Evolutionary conservation across 30 jellyfish, hydroid and myxozoan genomes (phyloP).

Genomic region (Chironex yamaguchii): DNA sequence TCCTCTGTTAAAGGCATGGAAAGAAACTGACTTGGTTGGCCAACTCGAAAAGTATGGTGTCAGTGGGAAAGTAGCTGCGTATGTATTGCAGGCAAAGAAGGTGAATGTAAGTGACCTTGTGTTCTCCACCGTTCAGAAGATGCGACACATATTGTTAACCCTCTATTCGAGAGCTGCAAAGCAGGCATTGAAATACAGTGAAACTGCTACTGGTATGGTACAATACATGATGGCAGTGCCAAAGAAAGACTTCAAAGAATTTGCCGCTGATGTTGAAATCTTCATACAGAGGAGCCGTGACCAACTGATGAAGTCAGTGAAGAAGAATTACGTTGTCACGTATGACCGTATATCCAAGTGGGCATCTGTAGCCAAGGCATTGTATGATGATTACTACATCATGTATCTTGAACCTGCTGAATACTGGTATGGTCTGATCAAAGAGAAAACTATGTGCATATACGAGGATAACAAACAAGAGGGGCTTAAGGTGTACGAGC

Average conservation of each 20-base stretch:
- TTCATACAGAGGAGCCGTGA: conserved; percentile 12
- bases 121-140: neutral
- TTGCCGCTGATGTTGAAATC: conserved; percentile 63
- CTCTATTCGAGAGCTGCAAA: neutral
- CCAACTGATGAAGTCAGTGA: neutral
- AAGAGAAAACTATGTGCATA: conserved; percentile 58
- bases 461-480: conserved; percentile 81
- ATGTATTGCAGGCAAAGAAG: conserved; percentile 55
- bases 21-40: conserved; percentile 63
- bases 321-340: neutral
- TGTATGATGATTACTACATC: conserved; percentile 8
- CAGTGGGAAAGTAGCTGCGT: conserved; percentile 27
- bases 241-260: conserved; percentile 78
- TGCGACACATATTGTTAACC: neutral
- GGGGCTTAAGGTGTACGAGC: conserved; percentile 37
- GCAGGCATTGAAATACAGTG: neutral
- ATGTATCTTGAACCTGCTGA: conserved; percentile 50
- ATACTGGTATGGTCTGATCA: conserved; percentile 24
- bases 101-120: conserved; percentile 64
- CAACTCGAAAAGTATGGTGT: conserved; percentile 79
- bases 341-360: neutral
- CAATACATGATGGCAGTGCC: conserved; percentile 77
- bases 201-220: conserved; percentile 2
- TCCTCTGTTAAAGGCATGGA: conserved; percentile 82
- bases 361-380: neutral